phyloP scores from a whole-genome alignment of 2,797 vertebrate species.

The Myioborus miniatus region DNA sequence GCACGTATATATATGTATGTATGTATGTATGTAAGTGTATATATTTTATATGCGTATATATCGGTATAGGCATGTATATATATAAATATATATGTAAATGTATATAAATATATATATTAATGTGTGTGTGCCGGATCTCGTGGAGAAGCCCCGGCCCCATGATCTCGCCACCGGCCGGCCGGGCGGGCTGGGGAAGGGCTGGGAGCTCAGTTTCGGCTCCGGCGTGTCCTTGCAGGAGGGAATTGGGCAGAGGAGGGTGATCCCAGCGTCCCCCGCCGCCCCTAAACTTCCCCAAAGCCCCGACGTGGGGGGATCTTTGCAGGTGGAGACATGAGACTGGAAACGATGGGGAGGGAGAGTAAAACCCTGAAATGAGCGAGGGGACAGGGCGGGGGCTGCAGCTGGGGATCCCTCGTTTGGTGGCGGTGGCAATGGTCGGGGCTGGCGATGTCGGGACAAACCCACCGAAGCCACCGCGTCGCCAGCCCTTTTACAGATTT shows the following conservation, averaged over 20 bases:
- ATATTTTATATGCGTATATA: not conserved
- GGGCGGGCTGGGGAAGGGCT: not conserved
- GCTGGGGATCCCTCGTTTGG: not conserved
- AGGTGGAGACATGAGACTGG: not conserved
- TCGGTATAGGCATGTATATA: accelerated
- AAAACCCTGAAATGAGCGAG: not conserved
- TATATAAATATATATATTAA: accelerated
- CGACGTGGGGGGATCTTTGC: not conserved
- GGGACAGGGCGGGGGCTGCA: not conserved
- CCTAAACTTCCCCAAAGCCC: not conserved
- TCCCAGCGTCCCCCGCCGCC: not conserved
- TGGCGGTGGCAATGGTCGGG: not conserved
- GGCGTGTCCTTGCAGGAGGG: not conserved
- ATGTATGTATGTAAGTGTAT: not conserved
- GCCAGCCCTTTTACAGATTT: not conserved
- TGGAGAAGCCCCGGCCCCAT: not conserved
- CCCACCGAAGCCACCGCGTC: not conserved
- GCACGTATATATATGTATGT: too few species aligned
- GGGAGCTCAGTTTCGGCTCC: not conserved
- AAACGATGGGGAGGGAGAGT: not conserved
- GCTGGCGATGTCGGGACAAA: not conserved
- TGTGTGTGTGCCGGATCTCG: not conserved
- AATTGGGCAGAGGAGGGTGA: not conserved
- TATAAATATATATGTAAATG: not conserved
- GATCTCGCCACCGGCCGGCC: not conserved